A percentile compares a stretch with the other conserved stretches of the same genome.
Evolutionary conservation across 2,797 vertebrate species (phyloP).

Genomic region (Karalla daura): DNA sequence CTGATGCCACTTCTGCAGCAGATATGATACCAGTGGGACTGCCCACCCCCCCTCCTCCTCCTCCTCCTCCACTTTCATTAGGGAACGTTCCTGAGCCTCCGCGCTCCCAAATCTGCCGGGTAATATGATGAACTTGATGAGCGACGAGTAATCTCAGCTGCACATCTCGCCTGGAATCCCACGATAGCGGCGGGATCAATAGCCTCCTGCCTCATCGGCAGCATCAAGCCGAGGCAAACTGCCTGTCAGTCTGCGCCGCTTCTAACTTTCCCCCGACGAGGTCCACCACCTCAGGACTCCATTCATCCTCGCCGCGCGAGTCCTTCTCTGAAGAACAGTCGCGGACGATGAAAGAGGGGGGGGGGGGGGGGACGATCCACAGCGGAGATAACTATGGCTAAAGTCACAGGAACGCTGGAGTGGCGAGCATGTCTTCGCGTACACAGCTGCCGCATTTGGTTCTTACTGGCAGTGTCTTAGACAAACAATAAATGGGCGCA

Average conservation of each 20-base stretch:
- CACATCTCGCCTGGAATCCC: slow-evolving; percentile 13
- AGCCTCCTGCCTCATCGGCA: slow-evolving; percentile 12
- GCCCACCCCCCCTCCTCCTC: no score
- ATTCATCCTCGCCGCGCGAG: no score
- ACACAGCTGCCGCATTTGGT: no score
- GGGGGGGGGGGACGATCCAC: no score
- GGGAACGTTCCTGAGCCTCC: slow-evolving; percentile 1
- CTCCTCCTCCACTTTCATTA: slow-evolving; percentile 1
- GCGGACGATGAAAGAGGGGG: no score
- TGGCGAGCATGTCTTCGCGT: no score
- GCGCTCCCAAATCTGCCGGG: slow-evolving; percentile 21
- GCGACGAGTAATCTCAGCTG: slow-evolving; percentile 35
- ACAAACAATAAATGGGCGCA: no score
- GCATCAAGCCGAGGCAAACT: slow-evolving; percentile 12
- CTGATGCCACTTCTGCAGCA: background rate
- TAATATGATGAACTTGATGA: slow-evolving; percentile 36
- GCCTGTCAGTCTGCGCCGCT: background rate
- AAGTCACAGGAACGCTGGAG: no score
- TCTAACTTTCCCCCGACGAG: slow-evolving; percentile 1
- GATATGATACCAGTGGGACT: background rate
- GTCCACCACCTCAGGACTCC: background rate
- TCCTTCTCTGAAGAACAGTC: no score
- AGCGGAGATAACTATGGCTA: no score
- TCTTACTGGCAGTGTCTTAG: no score
- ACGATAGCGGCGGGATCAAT: slow-evolving; percentile 40